These are phyloP conservation scores for Drosophila azteca DNA, from an alignment of 1,140 invertebrate species.

Conservation along the genomic window DNA sequence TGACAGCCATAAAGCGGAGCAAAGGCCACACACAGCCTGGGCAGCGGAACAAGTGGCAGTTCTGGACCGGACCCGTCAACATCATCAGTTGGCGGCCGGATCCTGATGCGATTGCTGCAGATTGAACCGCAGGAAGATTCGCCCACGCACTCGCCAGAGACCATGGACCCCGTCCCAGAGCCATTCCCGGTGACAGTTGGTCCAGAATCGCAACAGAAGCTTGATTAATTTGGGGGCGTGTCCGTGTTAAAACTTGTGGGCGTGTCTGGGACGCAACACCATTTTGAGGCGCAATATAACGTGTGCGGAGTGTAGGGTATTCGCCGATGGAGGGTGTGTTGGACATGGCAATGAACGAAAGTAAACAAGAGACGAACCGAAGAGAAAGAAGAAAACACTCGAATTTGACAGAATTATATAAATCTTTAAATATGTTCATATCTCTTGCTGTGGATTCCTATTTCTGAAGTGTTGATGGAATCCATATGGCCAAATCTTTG, in stretches of 20 bases:
- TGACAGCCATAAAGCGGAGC: constrained; percentile 20
- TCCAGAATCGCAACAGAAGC: constrained; percentile 72
- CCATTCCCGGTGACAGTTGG: constrained; percentile 1
- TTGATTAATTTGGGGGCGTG: constrained; percentile 78
- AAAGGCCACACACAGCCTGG: constrained; percentile 7
- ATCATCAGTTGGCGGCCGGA: constrained; percentile 46
- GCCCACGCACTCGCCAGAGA: constrained; percentile 6
- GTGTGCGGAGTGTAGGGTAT: constrained; percentile 11
- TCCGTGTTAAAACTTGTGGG: constrained; percentile 68
- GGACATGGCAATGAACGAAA: not conserved
- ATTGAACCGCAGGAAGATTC: constrained; percentile 13
- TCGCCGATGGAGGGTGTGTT: not conserved
- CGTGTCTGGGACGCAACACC: constrained; percentile 63
- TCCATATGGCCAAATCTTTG: too few species aligned
- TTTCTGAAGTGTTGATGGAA: too few species aligned
- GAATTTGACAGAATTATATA: too few species aligned
- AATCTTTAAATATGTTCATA: too few species aligned
- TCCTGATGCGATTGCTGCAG: constrained; percentile 42
- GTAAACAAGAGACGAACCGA: too few species aligned
- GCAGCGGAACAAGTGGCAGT: constrained; percentile 3
- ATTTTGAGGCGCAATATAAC: constrained; percentile 46
- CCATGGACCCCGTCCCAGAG: not conserved
- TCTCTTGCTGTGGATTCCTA: too few species aligned
- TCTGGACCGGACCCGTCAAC: constrained; percentile 12
- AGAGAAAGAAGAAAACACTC: too few species aligned